A percentile compares a stretch with the other conserved stretches of the same genome.
phyloP scores from a whole-genome alignment of 2,113 vertebrate species.

The Raphicerus campestris region DNA sequence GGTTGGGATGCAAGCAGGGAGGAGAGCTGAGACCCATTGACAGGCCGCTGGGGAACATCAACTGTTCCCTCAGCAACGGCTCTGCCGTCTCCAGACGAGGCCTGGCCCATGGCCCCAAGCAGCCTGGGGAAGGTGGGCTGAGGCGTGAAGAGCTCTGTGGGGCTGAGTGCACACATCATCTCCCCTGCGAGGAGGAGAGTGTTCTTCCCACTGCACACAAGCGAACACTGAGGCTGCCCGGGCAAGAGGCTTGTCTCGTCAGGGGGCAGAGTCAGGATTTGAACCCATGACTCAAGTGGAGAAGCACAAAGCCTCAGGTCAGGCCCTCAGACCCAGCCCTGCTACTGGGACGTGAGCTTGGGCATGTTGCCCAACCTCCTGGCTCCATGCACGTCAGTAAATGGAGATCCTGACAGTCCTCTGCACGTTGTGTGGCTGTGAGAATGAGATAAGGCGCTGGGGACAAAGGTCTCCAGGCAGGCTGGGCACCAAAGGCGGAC shows the following conservation, averaged over 20 bases:
- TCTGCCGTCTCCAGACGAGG: background rate
- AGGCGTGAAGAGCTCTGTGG: fast-evolving
- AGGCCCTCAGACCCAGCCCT: background rate
- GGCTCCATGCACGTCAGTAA: background rate
- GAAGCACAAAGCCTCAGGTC: too few relatives aligned
- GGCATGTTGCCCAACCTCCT: background rate
- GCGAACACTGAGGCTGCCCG: fast-evolving
- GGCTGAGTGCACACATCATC: too few relatives aligned
- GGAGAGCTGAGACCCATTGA: background rate
- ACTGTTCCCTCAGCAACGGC: background rate
- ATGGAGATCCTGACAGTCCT: background rate
- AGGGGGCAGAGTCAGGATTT: background rate
- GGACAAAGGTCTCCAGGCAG: background rate
- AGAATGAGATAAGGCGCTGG: fast-evolving
- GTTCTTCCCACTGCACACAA: background rate
- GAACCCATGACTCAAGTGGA: background rate
- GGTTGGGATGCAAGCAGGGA: background rate
- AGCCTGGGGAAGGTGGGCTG: background rate
- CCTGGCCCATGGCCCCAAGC: fast-evolving
- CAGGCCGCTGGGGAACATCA: background rate
- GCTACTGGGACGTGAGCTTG: background rate
- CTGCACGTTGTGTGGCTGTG: fast-evolving
- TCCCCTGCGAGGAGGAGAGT: fast-evolving
- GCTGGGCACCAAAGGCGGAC: fast-evolving
- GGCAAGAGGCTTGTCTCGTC: background rate